Evolutionary conservation across 2,888 invertebrate genomes (phyloP).

Genomic region (Branchellion lobata): DNA sequence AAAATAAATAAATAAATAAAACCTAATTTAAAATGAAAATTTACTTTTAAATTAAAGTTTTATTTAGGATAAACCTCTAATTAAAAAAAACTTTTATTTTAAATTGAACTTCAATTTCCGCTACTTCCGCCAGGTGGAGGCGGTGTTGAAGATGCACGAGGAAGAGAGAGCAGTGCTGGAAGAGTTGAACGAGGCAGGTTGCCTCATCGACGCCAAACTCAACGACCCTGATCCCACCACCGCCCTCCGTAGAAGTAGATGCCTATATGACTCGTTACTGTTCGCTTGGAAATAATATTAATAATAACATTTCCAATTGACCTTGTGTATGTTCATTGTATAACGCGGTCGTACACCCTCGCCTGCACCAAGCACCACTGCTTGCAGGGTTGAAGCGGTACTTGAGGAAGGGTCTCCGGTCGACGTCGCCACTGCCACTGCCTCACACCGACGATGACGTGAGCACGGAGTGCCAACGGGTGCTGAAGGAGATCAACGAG

Average conservation of each 20-base stretch:
- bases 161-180: not conserved
- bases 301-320: too few relatives aligned
- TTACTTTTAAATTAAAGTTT: not conserved
- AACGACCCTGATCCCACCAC: slow-evolving; percentile 1
- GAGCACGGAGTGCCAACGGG: slow-evolving; percentile 17
- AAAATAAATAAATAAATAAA: too few relatives aligned
- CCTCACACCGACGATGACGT: slow-evolving; percentile 3
- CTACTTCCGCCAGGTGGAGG: not conserved
- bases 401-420: slow-evolving; percentile 31
- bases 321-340: too few relatives aligned
- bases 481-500: slow-evolving; percentile 23
- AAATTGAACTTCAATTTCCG: too few relatives aligned
- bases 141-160: not conserved
- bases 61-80: not conserved
- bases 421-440: slow-evolving; percentile 24
- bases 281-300: too few relatives aligned
- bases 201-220: slow-evolving; percentile 1
- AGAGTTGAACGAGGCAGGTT: slow-evolving; percentile 7
- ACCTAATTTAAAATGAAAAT: too few relatives aligned
- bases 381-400: slow-evolving; percentile 35
- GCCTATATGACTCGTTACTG: too few relatives aligned
- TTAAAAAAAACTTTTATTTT: not conserved
- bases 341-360: too few relatives aligned
- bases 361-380: too few relatives aligned
- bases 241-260: not conserved